Percentiles rank a stretch among this genome's conserved stretches.
Conservation (phyloP, 2,113 vertebrate species). For the Bubo bubo region DNA sequence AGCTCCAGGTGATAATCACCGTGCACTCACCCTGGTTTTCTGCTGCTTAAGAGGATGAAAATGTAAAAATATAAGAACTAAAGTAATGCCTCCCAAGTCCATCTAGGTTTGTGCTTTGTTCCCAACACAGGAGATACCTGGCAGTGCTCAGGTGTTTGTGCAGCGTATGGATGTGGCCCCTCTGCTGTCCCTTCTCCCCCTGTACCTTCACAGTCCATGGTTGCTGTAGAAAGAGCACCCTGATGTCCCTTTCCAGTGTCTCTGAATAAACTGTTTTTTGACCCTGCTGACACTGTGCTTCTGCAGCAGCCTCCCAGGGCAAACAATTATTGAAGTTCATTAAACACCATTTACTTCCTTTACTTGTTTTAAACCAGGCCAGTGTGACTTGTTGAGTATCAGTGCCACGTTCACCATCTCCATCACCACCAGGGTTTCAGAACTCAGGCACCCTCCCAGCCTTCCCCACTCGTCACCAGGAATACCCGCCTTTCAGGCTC, state of each 20-base stretch:
- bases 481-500: neutral
- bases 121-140: too few species aligned
- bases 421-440: rapidly evolving
- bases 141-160: too few species aligned
- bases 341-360: neutral
- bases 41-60: neutral
- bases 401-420: neutral
- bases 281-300: neutral
- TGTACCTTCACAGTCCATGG: rapidly evolving
- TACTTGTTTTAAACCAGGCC: neutral
- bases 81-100: neutral
- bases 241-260: neutral
- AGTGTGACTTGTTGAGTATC: neutral
- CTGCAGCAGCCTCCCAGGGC: neutral
- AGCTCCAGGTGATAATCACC: neutral
- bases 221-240: neutral
- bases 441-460: too few species aligned
- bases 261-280: neutral
- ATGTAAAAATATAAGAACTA: neutral
- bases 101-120: neutral
- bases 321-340: neutral
- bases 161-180: rapidly evolving
- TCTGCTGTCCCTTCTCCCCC: neutral
- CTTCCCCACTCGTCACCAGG: neutral
- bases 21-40: rapidly evolving